Evolutionary conservation across 1,140 invertebrate genomes (phyloP).

Genomic region (Branchinecta lindahli): DNA sequence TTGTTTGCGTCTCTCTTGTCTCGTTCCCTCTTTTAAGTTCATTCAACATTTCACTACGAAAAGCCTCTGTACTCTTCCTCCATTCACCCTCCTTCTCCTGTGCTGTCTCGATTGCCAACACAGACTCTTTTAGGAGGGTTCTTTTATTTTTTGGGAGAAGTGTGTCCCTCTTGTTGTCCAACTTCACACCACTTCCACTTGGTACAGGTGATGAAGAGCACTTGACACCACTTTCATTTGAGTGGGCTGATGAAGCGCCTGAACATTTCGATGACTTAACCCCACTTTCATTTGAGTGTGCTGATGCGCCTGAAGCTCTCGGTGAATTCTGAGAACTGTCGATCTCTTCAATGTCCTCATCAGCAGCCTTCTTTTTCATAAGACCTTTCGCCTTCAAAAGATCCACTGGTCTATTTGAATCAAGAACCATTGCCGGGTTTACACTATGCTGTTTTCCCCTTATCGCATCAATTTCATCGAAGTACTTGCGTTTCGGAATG

Average conservation of each 20-base stretch:
- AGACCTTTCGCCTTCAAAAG: conserved; percentile 8
- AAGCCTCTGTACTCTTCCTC: conserved; percentile 8
- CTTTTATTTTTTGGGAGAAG: conserved; percentile 8
- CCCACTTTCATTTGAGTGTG: too few species aligned
- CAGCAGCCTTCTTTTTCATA: conserved; percentile 1
- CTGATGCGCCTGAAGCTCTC: too few species aligned
- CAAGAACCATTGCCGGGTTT: conserved; percentile 1
- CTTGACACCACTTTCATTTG: conserved; percentile 5
- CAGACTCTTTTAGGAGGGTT: conserved; percentile 5
- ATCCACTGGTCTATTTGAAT: conserved; percentile 1
- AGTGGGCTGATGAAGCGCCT: conserved; percentile 3
- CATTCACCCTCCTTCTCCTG: conserved; percentile 8
- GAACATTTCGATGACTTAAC: not conserved
- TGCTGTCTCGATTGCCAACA: conserved; percentile 5
- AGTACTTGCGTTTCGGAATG: not conserved
- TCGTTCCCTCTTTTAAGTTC: conserved; percentile 8
- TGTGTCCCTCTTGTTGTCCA: conserved; percentile 1
- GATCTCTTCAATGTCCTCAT: not conserved
- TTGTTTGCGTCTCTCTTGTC: not conserved
- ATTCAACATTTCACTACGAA: conserved; percentile 8
- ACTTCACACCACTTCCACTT: conserved; percentile 1
- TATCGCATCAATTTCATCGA: conserved; percentile 5
- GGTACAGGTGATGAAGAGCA: not conserved
- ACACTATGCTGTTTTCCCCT: conserved; percentile 1
- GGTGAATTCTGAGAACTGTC: not conserved